These are phyloP conservation scores for Calvadosia cruxmelitensis DNA, from an alignment of 30 jellyfish, hydroid and myxozoan species.

Conservation along the genomic window DNA sequence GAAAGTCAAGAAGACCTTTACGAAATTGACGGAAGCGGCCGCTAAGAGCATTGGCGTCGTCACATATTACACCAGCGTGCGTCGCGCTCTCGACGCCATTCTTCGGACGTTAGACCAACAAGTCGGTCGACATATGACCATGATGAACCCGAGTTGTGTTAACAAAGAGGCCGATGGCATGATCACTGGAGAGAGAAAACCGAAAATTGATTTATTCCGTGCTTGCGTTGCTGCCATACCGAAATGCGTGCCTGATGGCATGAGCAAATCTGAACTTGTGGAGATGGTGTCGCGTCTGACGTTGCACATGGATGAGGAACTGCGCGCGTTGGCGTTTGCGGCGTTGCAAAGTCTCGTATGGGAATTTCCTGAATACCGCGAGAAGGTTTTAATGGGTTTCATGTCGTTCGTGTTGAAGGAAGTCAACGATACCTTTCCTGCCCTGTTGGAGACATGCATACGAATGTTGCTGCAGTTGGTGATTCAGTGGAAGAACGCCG, in stretches of 20 bases:
- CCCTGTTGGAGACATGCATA: slow-evolving; percentile 59
- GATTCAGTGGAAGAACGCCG: slow-evolving; percentile 87
- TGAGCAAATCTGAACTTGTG: slow-evolving; percentile 81
- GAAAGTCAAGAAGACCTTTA: slow-evolving; percentile 83
- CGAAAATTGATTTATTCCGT: slow-evolving; percentile 86
- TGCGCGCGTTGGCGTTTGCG: slow-evolving; percentile 76
- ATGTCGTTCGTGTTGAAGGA: slow-evolving; percentile 64
- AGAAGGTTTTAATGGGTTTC: slow-evolving; percentile 75
- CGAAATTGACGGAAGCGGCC: slow-evolving; percentile 93
- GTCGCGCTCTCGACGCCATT: slow-evolving; percentile 87
- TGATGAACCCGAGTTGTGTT: slow-evolving; percentile 74
- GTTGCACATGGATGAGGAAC: slow-evolving; percentile 84
- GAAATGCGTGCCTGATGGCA: slow-evolving; percentile 97
- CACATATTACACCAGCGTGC: slow-evolving; percentile 86
- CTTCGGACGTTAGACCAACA: slow-evolving; percentile 72
- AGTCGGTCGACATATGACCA: slow-evolving; percentile 91
- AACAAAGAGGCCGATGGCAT: slow-evolving; percentile 86
- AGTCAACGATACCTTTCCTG: slow-evolving; percentile 69
- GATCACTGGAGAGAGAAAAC: slow-evolving; percentile 91
- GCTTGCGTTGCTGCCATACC: slow-evolving; percentile 99
- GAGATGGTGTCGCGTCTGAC: slow-evolving; percentile 83
- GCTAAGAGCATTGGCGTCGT: slow-evolving; percentile 98
- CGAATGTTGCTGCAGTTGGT: slow-evolving; percentile 73
- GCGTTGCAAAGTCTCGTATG: slow-evolving; percentile 84
- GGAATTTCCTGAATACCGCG: slow-evolving; percentile 94